phyloP scores from a whole-genome alignment of 2,888 invertebrate genomes.

The Malachius bipustulatus region DNA sequence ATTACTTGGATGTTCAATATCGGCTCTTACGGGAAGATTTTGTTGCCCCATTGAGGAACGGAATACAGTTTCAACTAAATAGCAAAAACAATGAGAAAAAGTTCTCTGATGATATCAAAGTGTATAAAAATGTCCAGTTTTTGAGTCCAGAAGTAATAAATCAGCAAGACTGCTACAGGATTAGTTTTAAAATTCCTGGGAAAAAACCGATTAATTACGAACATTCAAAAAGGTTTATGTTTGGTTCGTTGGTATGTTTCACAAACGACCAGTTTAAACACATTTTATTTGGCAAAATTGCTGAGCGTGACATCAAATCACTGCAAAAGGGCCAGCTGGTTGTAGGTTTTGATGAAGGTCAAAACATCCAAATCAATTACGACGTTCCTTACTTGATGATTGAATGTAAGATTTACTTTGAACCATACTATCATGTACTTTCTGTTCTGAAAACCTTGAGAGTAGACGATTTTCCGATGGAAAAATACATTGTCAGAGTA shows the following conservation, averaged over 20 bases:
- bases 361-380: constrained; percentile 7
- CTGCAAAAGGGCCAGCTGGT: constrained; percentile 43
- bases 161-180: constrained; percentile 15
- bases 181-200: constrained; percentile 17
- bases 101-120: constrained; percentile 4
- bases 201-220: constrained; percentile 34
- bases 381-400: constrained; percentile 47
- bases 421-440: constrained; percentile 66
- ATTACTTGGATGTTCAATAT: constrained; percentile 73
- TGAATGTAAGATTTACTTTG: constrained; percentile 69
- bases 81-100: constrained; percentile 15
- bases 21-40: constrained; percentile 70
- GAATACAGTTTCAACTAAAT: constrained; percentile 36
- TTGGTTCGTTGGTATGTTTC: constrained; percentile 61
- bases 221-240: constrained; percentile 49
- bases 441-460: constrained; percentile 51
- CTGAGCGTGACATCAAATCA: constrained; percentile 42
- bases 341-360: constrained; percentile 36
- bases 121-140: constrained; percentile 13
- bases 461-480: constrained; percentile 51
- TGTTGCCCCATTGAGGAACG: constrained; percentile 57
- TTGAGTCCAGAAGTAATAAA: constrained; percentile 16
- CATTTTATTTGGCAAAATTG: constrained; percentile 57
- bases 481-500: constrained; percentile 52
- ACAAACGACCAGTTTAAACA: constrained; percentile 56